Percentiles rank a stretch among this genome's conserved stretches.
Conservation (phyloP, 2,113 vertebrate genomes). For the Axis porcinus region DNA sequence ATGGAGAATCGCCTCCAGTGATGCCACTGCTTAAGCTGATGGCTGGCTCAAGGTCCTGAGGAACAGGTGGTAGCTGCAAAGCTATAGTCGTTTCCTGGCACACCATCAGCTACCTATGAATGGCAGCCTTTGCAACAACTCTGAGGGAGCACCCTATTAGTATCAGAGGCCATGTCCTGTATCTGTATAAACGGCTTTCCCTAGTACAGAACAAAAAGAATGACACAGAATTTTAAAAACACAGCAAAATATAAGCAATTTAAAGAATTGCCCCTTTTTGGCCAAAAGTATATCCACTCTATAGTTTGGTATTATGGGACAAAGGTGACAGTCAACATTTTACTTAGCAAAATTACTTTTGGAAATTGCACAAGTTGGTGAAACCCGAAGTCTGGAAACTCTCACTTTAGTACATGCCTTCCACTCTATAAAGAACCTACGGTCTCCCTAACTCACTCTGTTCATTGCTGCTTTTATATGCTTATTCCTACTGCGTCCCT, state of each 20-base stretch:
- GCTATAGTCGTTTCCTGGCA: neutral
- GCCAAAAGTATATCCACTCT: neutral
- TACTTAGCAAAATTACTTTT: constrained; percentile 23
- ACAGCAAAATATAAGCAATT: neutral
- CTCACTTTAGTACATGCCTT: neutral
- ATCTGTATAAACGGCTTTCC: neutral
- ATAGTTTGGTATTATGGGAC: neutral
- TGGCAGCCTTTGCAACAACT: neutral
- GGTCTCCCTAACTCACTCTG: neutral
- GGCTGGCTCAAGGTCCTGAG: neutral
- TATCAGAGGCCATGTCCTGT: neutral
- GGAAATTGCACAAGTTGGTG: neutral
- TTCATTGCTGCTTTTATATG: neutral
- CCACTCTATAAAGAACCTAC: neutral
- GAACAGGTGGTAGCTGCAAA: neutral
- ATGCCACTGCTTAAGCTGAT: too few species aligned
- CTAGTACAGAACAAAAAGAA: neutral
- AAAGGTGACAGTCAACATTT: constrained; percentile 22
- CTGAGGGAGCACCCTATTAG: neutral
- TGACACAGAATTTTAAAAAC: neutral
- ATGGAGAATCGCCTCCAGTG: neutral
- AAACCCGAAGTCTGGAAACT: neutral
- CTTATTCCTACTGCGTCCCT: neutral
- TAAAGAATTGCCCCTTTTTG: neutral
- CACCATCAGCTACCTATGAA: neutral